phyloP scores from a whole-genome alignment of 1,140 invertebrate species.

The Neuroterus valhalla region DNA sequence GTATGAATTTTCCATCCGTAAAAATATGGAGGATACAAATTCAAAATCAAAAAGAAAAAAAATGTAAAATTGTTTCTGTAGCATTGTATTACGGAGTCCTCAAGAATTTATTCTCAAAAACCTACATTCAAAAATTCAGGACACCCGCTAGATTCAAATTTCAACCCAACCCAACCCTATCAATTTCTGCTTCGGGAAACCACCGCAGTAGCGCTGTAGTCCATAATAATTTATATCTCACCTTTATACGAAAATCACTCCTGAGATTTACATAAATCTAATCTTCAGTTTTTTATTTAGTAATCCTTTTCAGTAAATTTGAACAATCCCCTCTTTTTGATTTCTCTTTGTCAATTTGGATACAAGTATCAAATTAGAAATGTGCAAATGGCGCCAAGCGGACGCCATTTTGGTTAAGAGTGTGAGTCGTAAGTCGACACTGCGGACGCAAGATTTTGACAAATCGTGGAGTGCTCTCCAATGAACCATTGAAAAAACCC shows the following conservation, averaged over 20 bases:
- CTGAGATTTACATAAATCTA: not conserved
- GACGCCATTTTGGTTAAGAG: constrained; percentile 66
- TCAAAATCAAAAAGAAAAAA: too few relatives aligned
- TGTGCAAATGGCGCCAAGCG: constrained; percentile 61
- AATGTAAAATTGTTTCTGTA: too few relatives aligned
- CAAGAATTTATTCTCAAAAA: too few relatives aligned
- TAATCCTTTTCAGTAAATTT: not conserved
- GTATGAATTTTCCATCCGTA: too few relatives aligned
- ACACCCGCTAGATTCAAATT: too few relatives aligned
- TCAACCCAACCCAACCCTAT: too few relatives aligned
- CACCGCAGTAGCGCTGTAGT: not conserved
- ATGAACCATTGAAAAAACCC: constrained; percentile 45
- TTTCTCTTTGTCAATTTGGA: not conserved
- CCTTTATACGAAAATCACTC: not conserved
- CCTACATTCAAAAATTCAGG: too few relatives aligned
- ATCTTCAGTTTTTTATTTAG: not conserved
- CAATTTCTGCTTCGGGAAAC: not conserved
- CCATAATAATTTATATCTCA: not conserved
- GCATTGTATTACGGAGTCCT: too few relatives aligned
- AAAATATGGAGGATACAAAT: too few relatives aligned
- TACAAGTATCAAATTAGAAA: not conserved
- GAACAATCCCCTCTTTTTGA: too few relatives aligned
- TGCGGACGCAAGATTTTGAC: constrained; percentile 48
- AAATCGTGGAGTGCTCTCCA: constrained; percentile 40
- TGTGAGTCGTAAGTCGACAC: constrained; percentile 59